Percentiles rank a stretch among this genome's conserved stretches.
Evolutionary conservation across 30 jellyfish, hydroid and myxozoan genomes (phyloP).

Genomic region (Cassiopea andromeda): DNA sequence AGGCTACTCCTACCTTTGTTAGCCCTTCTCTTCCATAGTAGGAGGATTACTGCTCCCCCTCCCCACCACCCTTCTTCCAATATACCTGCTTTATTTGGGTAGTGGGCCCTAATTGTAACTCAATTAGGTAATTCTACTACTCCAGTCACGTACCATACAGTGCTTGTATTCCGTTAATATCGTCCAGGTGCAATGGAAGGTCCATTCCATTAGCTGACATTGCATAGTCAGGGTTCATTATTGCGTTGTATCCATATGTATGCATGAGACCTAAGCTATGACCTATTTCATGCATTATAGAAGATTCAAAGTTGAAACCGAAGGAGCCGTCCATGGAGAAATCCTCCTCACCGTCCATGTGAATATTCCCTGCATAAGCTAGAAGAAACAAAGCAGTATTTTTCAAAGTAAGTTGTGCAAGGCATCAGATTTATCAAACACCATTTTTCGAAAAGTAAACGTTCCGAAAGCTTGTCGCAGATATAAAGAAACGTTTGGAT

Average conservation of each 20-base stretch:
- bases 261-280: slow-evolving; percentile 92
- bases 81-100: too few species aligned
- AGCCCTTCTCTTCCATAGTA: too few species aligned
- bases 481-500: too few species aligned
- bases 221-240: slow-evolving; percentile 87
- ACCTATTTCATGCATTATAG: slow-evolving; percentile 66
- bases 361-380: slow-evolving; percentile 79
- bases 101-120: too few species aligned
- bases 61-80: too few species aligned
- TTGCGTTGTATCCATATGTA: slow-evolving; percentile 62
- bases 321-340: slow-evolving; percentile 30
- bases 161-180: slow-evolving; percentile 73
- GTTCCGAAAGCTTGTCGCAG: too few species aligned
- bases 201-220: slow-evolving; percentile 53
- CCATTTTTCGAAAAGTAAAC: too few species aligned
- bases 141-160: slow-evolving; percentile 71
- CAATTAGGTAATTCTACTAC: too few species aligned
- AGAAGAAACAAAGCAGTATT: background rate
- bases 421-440: too few species aligned
- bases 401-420: too few species aligned
- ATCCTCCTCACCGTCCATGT: slow-evolving; percentile 52
- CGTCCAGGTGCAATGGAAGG: slow-evolving; percentile 63
- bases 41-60: too few species aligned
- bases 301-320: slow-evolving; percentile 60
- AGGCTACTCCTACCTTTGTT: too few species aligned